phyloP scores from a whole-genome alignment of 2,113 vertebrate genomes.

The Saimiri boliviensis region DNA sequence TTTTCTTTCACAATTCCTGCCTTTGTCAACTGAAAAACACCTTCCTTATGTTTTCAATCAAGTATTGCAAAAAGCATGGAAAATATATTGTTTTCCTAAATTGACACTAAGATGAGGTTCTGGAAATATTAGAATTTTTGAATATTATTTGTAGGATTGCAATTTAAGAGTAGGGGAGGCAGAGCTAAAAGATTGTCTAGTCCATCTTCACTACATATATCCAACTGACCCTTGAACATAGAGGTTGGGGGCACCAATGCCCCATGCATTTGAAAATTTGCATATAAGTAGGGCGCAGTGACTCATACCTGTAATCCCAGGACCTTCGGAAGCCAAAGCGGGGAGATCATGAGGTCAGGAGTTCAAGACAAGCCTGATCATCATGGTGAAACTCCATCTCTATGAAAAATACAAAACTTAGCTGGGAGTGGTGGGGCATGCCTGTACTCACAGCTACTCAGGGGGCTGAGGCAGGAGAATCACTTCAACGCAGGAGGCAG shows the following conservation, averaged over 20 bases:
- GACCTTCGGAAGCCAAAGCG: no score
- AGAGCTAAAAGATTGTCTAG: not conserved
- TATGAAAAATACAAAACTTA: no score
- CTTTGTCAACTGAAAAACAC: not conserved
- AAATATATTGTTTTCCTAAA: not conserved
- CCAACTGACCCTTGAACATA: not conserved
- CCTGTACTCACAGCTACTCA: no score
- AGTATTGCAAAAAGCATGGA: not conserved
- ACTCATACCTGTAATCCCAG: no score
- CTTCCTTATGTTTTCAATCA: slow-evolving; percentile 39
- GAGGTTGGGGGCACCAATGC: not conserved
- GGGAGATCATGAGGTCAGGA: no score
- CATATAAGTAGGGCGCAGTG: no score
- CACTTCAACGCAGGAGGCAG: no score
- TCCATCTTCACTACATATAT: not conserved
- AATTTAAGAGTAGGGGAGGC: not conserved
- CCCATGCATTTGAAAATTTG: no score
- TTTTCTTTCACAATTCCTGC: not conserved
- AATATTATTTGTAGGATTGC: not conserved
- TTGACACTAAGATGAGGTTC: not conserved
- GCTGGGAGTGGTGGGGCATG: no score
- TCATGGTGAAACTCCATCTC: no score
- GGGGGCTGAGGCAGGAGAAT: no score
- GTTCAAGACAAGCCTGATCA: no score
- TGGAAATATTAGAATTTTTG: not conserved